Base-by-base conservation (phyloP, 2,113 vertebrate genomes). In the Sylvia atricapilla region DNA sequence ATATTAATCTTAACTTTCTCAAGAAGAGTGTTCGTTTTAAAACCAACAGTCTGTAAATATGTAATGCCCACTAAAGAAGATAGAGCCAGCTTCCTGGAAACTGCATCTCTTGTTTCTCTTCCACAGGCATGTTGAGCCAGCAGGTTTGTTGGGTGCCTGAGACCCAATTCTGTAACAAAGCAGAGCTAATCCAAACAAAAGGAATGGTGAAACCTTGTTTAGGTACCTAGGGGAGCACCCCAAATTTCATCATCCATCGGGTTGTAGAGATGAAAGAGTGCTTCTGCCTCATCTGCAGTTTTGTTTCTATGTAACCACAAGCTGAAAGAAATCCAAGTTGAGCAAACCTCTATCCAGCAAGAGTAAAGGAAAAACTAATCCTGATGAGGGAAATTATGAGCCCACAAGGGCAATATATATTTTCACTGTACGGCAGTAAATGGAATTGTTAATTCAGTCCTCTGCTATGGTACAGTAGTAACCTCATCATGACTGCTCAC, bases 81-180 rank as follows among this genome's bases (percentile, higher is more conserved):
- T 91, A 94, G 95, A 97, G 82, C 94, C 97, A 97, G 95, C 94
- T 97, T 96, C 95, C 97, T 97, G 96, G 97, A 96, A 94, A 89
- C 83, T 77, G 87, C 90, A 95, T 82, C 94, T 35, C 16, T 76
- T 62, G 67, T 87, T 95, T 95, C 81, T 96, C 90, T 87, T 94
- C 84, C 78, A 31, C 84, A 95, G 96, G 94, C 94, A 92, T 86
- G 78, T 96, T 98, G 33, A 91, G 91, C 66, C 84, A 87, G 85
- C 95, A 96, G 96, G 87, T 90, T 21, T 35, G 59, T 90, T 93
- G 94, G 95, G 96, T 93, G 68, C 91, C 92, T 82, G 90, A 98
- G 93, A 97, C 96, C 85, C 76, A 89, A 50, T 79, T 79, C 73
- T 69, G 94, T 97, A 94, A 88, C 50, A 77, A 87, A 87, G 94